Conservation (phyloP, 2,113 vertebrate genomes). For the Willisornis vidua region DNA sequence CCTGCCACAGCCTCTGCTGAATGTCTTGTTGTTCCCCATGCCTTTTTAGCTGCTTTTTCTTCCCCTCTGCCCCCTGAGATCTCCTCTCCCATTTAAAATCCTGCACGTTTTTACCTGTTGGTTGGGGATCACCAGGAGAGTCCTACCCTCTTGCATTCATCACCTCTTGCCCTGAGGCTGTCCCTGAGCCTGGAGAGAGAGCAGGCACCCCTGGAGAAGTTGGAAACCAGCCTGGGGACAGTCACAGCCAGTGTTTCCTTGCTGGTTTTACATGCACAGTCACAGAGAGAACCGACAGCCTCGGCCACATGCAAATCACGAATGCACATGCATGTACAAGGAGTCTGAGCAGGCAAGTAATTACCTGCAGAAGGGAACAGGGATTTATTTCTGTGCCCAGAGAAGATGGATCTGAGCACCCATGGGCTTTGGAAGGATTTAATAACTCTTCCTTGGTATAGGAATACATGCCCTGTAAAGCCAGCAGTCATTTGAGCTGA, state of each 20-base stretch:
- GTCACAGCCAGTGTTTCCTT: neutral
- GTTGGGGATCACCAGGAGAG: neutral
- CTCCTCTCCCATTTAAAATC: neutral
- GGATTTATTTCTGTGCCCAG: neutral
- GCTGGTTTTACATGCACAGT: neutral
- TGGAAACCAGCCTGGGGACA: neutral
- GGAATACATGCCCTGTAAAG: neutral
- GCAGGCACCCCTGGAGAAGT: neutral
- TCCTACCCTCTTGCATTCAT: neutral
- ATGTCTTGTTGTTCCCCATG: neutral
- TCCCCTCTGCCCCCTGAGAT: neutral
- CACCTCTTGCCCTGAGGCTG: neutral
- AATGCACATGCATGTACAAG: neutral
- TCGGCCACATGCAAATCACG: neutral
- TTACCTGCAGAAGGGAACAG: neutral
- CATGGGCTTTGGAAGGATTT: conserved; percentile 8
- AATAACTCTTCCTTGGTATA: neutral
- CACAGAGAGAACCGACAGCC: neutral
- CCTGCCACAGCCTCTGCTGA: neutral
- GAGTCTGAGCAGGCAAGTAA: neutral
- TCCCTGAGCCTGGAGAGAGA: neutral
- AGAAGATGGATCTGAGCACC: neutral
- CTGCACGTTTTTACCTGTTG: neutral
- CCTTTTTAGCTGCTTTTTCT: neutral
- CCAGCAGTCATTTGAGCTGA: neutral